Evolutionary conservation across 2,113 vertebrate genomes (phyloP), one percentile per base, ranked within the genome.

Genomic region (Clupea harengus): DNA sequence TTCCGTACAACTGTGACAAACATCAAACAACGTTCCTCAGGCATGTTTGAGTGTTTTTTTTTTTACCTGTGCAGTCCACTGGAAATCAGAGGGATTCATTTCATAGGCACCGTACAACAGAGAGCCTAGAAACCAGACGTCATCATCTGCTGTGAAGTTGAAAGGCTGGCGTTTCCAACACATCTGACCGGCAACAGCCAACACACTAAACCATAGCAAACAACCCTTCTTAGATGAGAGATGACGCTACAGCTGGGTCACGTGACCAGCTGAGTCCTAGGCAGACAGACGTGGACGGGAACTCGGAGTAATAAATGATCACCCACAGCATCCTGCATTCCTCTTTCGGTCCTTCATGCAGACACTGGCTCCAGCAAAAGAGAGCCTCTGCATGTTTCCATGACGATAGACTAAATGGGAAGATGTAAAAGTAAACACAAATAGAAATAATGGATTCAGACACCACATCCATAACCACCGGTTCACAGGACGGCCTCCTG

Each of bases 401-500:
- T 67, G 64, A 67, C 64, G 28, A 67, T 67, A 67, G n/a, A 67
- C 64, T 67, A 67, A 6, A 67, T 8, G 28, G 64, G 28, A 11
- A 25, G 64, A 10, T 22, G n/a, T 11, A 67, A 28, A 67, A 28
- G 64, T 67, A 6, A 67, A 67, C 64, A 67, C n/a, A 67, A 67
- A 67, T 28, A 28, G 64, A 67, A 28, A 10, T 67, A 67, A 67
- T 67, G 64, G n/a, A 67, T 67, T 67, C 64, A 67, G 64, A 67
- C 64, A 67, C n/a, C 64, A 25, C 6, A 10, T 9, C 64, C n/a
- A 57, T 20, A 57, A 15, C 15, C 52, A 17, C 17, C 52, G 18
- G 15, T 57, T 57, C 52, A 67, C n/a, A 67, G n/a, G 28, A 25
- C 28, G 64, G 7, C 64, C 64, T 67, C n/a, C 2, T 67, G 64